A percentile compares a stretch with the other conserved stretches of the same genome.
Conservation (phyloP, 2,888 invertebrate species). For the Mystacides longicornis region DNA sequence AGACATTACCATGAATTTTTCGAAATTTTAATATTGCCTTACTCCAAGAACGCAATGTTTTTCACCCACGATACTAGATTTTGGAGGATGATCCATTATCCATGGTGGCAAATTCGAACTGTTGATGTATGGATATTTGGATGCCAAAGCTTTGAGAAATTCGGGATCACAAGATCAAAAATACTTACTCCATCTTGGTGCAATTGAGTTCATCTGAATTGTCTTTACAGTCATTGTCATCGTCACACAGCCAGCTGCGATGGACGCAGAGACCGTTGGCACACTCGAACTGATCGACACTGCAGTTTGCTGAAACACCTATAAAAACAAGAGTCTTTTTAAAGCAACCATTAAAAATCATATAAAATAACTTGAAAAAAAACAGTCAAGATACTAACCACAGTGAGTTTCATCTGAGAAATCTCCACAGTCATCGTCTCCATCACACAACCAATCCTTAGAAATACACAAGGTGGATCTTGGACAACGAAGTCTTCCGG, state of each 20-base stretch:
- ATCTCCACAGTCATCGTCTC: conserved; percentile 76
- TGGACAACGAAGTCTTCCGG: conserved; percentile 60
- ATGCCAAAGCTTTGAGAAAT: no score
- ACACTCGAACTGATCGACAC: conserved; percentile 66
- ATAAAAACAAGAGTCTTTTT: not conserved
- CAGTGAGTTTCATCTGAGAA: conserved; percentile 75
- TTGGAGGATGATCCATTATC: no score
- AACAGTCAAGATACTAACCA: conserved; percentile 40
- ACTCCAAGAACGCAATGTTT: no score
- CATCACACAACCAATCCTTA: conserved; percentile 69
- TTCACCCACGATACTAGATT: no score
- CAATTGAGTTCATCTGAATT: conserved; percentile 72
- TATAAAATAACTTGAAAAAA: not conserved
- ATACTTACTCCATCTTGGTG: conserved; percentile 56
- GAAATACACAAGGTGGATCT: conserved; percentile 66
- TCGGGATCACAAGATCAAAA: no score
- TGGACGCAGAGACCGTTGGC: conserved; percentile 72
- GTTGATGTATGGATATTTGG: no score
- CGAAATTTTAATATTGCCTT: no score
- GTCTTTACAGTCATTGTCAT: conserved; percentile 75
- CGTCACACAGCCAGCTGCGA: conserved; percentile 67
- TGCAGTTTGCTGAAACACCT: conserved; percentile 49
- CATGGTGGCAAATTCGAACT: no score
- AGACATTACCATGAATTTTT: no score
- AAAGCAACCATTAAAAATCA: no score